Conservation (phyloP, 2,113 vertebrate species). For the Xiphias gladius region DNA sequence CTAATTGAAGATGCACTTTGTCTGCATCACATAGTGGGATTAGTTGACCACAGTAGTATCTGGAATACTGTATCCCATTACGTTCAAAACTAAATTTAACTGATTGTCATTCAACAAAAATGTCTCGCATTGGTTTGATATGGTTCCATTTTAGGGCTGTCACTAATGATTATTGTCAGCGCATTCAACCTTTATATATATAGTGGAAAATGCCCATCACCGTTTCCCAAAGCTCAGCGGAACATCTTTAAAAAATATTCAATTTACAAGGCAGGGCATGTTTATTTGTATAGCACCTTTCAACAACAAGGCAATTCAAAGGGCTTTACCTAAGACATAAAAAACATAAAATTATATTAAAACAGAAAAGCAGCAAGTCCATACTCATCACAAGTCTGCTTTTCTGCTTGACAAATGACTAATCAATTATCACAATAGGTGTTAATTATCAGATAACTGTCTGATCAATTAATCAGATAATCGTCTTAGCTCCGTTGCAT, state of each 20-base stretch:
- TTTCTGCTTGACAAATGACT: no score
- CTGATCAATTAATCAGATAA: background rate
- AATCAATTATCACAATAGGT: no score
- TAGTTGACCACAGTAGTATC: background rate
- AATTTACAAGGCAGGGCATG: no score
- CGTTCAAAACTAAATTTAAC: background rate
- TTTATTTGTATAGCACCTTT: no score
- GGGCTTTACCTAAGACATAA: background rate
- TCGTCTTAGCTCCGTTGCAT: background rate
- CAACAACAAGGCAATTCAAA: background rate
- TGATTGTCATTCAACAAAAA: no score
- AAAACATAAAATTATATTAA: background rate
- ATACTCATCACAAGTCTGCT: background rate
- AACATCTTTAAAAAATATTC: no score
- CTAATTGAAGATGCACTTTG: background rate
- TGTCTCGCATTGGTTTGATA: no score
- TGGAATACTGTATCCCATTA: background rate
- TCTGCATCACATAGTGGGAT: background rate
- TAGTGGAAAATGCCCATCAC: no score
- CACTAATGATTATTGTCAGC: no score
- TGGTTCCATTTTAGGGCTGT: no score
- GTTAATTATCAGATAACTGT: background rate
- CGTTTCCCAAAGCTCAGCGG: no score
- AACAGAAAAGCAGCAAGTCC: background rate
- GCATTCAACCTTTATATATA: no score